Evolutionary conservation across 2,113 vertebrate genomes (phyloP).

Genomic region (Tachuris rubrigastra): DNA sequence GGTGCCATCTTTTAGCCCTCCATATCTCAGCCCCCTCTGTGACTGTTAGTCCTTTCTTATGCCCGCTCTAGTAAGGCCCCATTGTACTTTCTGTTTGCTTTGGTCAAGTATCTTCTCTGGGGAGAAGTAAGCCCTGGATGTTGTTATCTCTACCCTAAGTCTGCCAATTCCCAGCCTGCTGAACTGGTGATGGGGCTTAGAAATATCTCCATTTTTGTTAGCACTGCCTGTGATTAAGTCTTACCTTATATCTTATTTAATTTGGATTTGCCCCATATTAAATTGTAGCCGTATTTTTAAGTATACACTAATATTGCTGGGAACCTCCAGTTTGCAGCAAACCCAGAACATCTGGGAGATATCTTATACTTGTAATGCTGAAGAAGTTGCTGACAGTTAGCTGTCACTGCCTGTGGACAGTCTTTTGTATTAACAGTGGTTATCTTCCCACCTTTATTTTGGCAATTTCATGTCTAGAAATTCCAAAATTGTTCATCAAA

Average conservation of each 20-base stretch:
- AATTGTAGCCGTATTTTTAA: neutral
- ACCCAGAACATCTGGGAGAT: neutral
- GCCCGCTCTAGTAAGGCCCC: neutral
- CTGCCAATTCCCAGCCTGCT: neutral
- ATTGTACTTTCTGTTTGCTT: neutral
- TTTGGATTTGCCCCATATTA: neutral
- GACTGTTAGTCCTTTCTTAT: neutral
- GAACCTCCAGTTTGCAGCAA: neutral
- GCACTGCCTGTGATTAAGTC: neutral
- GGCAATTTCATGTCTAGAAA: neutral
- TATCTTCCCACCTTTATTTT: neutral
- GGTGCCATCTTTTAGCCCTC: neutral
- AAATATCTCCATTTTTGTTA: neutral
- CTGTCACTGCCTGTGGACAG: neutral
- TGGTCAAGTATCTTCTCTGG: neutral
- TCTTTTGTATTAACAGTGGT: neutral
- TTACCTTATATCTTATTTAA: neutral
- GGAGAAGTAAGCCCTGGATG: neutral
- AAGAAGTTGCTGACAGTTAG: neutral
- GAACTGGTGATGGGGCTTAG: neutral
- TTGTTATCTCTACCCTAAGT: neutral
- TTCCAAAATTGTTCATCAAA: neutral
- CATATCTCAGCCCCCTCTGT: neutral
- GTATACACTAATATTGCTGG: neutral
- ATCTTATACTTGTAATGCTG: neutral